Conservation (phyloP, 2,113 vertebrate species). For the Pelmatolapia mariae region DNA sequence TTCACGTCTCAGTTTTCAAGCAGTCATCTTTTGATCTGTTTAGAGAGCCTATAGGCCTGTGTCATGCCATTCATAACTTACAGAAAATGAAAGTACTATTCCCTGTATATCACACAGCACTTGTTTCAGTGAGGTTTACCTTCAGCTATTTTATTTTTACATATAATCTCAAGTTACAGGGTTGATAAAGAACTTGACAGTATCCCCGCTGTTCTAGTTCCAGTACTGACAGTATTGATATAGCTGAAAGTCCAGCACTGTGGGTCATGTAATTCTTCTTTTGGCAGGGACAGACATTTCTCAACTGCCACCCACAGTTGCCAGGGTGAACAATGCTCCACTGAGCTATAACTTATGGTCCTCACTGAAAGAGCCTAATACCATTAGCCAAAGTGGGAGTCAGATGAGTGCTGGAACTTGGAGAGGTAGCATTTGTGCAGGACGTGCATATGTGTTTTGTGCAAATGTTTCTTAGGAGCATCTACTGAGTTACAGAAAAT, state of each 20-base stretch:
- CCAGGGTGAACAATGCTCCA: slow-evolving; percentile 30
- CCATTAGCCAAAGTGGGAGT: slow-evolving; percentile 20
- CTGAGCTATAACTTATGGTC: slow-evolving; percentile 15
- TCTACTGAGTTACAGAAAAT: neutral
- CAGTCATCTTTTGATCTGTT: neutral
- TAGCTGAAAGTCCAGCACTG: neutral
- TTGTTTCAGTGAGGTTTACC: neutral
- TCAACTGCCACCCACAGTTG: slow-evolving; percentile 17
- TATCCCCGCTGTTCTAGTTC: neutral
- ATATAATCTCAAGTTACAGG: neutral
- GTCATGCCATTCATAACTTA: neutral
- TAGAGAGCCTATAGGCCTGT: neutral
- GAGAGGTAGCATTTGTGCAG: neutral
- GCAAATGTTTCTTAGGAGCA: neutral
- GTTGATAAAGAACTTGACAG: neutral
- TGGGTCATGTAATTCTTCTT: slow-evolving; percentile 13
- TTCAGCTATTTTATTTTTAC: neutral
- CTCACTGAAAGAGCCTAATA: neutral
- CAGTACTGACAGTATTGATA: slow-evolving; percentile 5
- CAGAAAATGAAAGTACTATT: neutral
- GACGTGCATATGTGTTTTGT: neutral
- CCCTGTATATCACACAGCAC: neutral
- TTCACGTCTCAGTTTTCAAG: neutral
- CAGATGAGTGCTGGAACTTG: neutral
- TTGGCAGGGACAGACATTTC: slow-evolving; percentile 37